Evolutionary conservation across 2,888 invertebrate species (phyloP).

Genomic region (Leptinotarsa peninsularis): DNA sequence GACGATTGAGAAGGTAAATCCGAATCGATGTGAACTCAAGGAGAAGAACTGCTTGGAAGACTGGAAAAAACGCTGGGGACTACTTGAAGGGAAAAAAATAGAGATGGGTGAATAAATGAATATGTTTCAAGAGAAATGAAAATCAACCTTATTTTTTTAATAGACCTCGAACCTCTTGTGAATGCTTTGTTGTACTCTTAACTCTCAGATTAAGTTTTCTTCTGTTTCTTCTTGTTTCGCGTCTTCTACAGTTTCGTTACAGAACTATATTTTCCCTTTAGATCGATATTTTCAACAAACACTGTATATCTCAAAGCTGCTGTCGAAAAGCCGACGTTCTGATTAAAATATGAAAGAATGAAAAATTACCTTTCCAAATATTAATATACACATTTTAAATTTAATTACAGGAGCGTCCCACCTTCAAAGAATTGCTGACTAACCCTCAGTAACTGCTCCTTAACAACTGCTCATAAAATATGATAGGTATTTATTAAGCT

Average conservation of each 20-base stretch:
- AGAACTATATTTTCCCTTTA: background rate
- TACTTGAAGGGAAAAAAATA: too few species aligned
- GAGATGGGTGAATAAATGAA: too few species aligned
- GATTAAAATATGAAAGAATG: conserved; percentile 31
- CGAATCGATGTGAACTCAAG: too few species aligned
- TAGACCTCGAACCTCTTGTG: too few species aligned
- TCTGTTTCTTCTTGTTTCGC: background rate
- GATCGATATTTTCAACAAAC: background rate
- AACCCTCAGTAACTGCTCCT: conserved; percentile 41
- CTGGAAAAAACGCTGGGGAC: too few species aligned
- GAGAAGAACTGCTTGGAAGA: too few species aligned
- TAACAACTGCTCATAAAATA: conserved; percentile 38
- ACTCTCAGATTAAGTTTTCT: too few species aligned
- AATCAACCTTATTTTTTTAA: too few species aligned
- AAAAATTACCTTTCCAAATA: conserved; percentile 38
- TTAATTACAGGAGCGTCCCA: conserved; percentile 34
- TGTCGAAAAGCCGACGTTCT: conserved; percentile 15
- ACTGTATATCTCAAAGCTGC: conserved; percentile 3
- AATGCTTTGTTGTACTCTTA: too few species aligned
- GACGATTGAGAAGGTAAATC: too few species aligned
- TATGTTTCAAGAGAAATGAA: too few species aligned
- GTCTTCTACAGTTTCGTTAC: background rate
- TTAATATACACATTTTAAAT: conserved; percentile 42
- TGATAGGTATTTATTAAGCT: conserved; percentile 44
- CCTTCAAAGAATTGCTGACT: conserved; percentile 39